Percentiles rank a stretch among this genome's conserved stretches.
Conservation (phyloP, 2,797 vertebrate genomes). For the Myotis findleyi region DNA sequence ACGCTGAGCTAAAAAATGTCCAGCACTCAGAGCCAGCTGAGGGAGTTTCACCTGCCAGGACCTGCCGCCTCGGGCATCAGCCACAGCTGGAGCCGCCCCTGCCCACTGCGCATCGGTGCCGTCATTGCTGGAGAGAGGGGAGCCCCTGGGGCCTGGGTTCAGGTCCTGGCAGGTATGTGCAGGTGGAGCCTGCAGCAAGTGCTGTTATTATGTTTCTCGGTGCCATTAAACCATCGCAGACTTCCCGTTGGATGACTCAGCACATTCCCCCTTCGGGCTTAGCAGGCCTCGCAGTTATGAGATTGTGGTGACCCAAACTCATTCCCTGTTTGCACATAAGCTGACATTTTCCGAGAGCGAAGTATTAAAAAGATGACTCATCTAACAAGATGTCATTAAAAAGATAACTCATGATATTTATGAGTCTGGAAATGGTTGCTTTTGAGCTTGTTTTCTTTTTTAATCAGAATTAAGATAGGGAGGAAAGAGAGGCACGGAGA, state of each 20-base stretch:
- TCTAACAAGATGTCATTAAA: neutral
- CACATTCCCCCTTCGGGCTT: neutral
- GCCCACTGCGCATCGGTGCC: neutral
- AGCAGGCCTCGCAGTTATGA: neutral
- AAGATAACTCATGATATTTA: neutral
- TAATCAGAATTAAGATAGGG: neutral
- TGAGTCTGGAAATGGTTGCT: neutral
- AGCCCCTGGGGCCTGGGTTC: conserved; percentile 26
- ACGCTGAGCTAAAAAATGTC: neutral
- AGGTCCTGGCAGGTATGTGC: neutral
- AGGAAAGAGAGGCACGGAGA: neutral
- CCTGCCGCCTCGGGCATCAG: conserved; percentile 29
- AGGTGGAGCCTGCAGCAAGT: neutral
- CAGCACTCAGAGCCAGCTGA: neutral
- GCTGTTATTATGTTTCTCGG: neutral
- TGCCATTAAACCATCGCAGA: neutral
- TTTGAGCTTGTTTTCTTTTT: neutral
- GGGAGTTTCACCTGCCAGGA: conserved; percentile 65
- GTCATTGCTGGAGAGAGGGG: conserved; percentile 48
- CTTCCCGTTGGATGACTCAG: neutral
- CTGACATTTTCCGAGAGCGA: neutral
- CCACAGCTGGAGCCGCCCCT: neutral
- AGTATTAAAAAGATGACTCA: neutral
- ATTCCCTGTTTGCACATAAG: neutral
- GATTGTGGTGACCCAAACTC: neutral